Base-by-base conservation (phyloP, 2,888 invertebrate species). In the Rhagonycha lutea region DNA sequence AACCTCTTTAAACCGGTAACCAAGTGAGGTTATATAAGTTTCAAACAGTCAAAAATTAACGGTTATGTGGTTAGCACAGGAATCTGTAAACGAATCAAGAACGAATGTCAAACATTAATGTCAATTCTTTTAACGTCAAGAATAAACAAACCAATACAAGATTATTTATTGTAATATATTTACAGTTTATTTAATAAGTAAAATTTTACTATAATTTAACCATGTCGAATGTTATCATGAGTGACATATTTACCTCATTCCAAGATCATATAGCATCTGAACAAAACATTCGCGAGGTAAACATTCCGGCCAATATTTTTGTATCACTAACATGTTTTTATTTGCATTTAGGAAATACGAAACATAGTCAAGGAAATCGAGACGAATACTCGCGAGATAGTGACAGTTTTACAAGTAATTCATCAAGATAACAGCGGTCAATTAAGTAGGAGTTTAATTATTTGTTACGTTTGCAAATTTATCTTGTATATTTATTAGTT, bases 271-370 rank as follows among this genome's bases (percentile, higher is more conserved):
- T 97, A 32, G 94, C 94, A 82, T 89, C 90, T 12, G 96, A 97
- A 83, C 95, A 96, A 86, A 94, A 94, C 84, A 85, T 92, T 61
- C 91, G 96, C 78, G 96, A 96, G 91, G 96, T 96, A 88, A 82
- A 80, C 75, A 67, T 67, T 63, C 62, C n/a, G 73, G 28, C 8
- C 63, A 61, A 65, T 68, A 79, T 68, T 80, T 63, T 18, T 63
- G 9, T 5, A 8, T 26, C 63, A 11, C 62, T 4, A 18, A 23
- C 18, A 79, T 47, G 68, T 71, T 72, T 72, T 63, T 14, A 24
- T 68, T 70, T 73, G 74, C 61, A 72, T 81, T 84, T 78, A 93
- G 93, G 91, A 91, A 87, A 94, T 95, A 75, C 90, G 93, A n/a
- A 89, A 87, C 67, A 90, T 91, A 72, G 93, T 94, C 69, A 92